Evolutionary conservation across 1,140 invertebrate genomes (phyloP), one percentile per base, ranked within the genome.

Genomic region (Acromyrmex heyeri): DNA sequence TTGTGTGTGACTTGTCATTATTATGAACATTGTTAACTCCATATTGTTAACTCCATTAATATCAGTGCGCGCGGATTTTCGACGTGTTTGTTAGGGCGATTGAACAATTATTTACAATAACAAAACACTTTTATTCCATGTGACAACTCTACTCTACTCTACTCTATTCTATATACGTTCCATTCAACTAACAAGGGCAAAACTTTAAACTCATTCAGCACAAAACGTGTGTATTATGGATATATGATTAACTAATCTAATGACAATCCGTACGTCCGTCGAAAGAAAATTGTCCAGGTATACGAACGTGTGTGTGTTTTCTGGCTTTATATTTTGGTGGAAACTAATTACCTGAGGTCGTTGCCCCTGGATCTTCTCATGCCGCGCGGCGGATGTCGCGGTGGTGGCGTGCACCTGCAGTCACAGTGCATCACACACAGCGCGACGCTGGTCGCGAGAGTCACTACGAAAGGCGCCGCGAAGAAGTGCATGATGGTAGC

Each of bases 351-450:
- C 96, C 96, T 96, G 93, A 96, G 94, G 94, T 96, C 96, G 90
- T 96, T 96, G 83, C 96, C 96, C 91, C 96, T 86, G 95, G 95
- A 94, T 93, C 94, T 92, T 95, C 94, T 93, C 89, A 95, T 93
- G 91, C 92, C 91, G 91, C 95, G 92, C 85, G 95, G 81, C 88
- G 95, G 95, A 57, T 96, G 95, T 86, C 94, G 92, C 59, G 95
- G 95, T 67, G 96, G 96, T 85, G 95, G 96, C 62, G 95, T 94
- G 90, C 96, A 96, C 64, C 96, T 95, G 94, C 97, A 97, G 93
- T 97, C 97, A 95, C 98, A 98, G 94, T 98, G 97, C 96, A 98
- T 97, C 53, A 98, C 97, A 95, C 98, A 98, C 53, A 98, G 96
- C 6, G 97, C 97, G 77, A 98, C 97, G 61, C 97, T 97, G 86